phyloP scores from a whole-genome alignment of 2,113 vertebrate species.

The Nycticryphes semicollaris region DNA sequence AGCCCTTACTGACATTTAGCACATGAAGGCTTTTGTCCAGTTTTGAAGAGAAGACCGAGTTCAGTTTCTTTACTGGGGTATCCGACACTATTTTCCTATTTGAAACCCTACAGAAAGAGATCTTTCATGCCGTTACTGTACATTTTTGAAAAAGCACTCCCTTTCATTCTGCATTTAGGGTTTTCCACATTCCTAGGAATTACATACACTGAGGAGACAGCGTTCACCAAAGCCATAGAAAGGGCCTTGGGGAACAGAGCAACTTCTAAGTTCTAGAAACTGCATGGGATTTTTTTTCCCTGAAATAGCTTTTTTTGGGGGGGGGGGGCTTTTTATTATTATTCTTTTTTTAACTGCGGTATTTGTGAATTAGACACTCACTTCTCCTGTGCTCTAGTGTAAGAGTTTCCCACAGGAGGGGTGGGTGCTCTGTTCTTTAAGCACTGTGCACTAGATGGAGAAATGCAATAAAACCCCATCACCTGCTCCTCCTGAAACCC shows the following conservation, averaged over 20 bases:
- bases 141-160: background rate
- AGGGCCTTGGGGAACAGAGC: background rate
- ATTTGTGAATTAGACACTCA: background rate
- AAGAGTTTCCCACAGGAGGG: background rate
- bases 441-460: background rate
- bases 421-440: background rate
- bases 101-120: background rate
- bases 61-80: background rate
- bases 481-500: background rate
- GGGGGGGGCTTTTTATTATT: background rate
- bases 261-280: background rate
- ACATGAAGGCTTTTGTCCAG: background rate
- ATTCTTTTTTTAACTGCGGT: background rate
- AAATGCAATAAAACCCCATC: background rate
- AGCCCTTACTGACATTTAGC: background rate
- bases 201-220: background rate
- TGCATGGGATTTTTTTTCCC: background rate
- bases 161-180: background rate
- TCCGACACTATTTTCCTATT: background rate
- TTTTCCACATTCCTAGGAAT: background rate
- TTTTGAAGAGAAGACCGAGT: background rate
- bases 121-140: background rate
- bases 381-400: background rate
- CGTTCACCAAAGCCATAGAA: background rate
- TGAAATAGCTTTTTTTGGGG: background rate